phyloP scores from a whole-genome alignment of 1,140 invertebrate species.

The Ceratosolen fusciceps region DNA sequence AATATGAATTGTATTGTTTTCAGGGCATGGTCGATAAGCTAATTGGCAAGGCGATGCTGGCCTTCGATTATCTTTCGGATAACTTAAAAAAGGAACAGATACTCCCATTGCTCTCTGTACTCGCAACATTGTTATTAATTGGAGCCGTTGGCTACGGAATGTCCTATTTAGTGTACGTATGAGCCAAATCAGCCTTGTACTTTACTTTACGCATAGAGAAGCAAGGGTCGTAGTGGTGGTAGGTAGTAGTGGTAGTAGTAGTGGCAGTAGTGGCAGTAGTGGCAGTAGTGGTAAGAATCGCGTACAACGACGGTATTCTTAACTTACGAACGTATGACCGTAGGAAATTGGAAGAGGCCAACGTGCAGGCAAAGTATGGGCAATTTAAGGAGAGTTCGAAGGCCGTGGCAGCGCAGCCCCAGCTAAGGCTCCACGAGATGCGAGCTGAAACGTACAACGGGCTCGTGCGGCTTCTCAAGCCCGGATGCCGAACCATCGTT shows the following conservation, averaged over 20 bases:
- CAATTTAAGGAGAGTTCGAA: conserved; percentile 69
- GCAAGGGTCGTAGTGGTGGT: too few relatives aligned
- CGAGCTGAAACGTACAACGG: conserved; percentile 96
- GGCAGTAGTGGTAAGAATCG: too few relatives aligned
- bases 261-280: too few relatives aligned
- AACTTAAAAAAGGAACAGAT: conserved; percentile 86
- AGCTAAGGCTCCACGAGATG: conserved; percentile 91
- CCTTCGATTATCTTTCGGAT: conserved; percentile 82
- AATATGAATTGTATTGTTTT: too few relatives aligned
- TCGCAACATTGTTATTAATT: conserved; percentile 87
- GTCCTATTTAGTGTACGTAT: conserved; percentile 86
- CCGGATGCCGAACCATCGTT: conserved; percentile 94
- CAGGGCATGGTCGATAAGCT: conserved; percentile 81
- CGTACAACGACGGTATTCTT: too few relatives aligned
- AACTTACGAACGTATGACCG: conserved; percentile 48
- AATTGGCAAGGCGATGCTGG: conserved; percentile 77
- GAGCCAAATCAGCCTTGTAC: conserved; percentile 26
- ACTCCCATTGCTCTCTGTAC: conserved; percentile 84
- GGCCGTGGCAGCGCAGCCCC: conserved; percentile 71
- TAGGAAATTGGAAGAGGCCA: conserved; percentile 85
- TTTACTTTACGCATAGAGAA: background rate
- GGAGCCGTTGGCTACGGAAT: conserved; percentile 88
- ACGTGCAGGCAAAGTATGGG: conserved; percentile 76
- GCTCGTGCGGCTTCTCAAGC: conserved; percentile 91
- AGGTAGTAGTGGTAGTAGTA: too few relatives aligned